Percentiles rank a stretch among this genome's conserved stretches.
These are phyloP conservation scores for Ectemnius continuus DNA, from an alignment of 2,888 invertebrate genomes.

Conservation along the genomic window DNA sequence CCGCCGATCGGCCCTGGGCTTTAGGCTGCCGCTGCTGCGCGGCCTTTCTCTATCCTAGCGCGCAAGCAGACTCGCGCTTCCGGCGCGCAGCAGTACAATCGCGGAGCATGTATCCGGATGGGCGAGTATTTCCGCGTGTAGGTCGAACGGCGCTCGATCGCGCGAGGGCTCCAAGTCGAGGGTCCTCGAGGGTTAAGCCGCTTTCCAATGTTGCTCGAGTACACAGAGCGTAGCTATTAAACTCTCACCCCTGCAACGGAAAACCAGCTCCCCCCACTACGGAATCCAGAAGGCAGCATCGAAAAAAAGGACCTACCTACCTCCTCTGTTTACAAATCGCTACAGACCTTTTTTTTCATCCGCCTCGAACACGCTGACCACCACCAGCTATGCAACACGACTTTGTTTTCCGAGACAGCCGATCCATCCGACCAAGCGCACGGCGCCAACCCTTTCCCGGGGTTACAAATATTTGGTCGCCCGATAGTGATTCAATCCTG, in stretches of 20 bases:
- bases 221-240: slow-evolving; percentile 13
- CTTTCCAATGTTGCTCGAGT: slow-evolving; percentile 59
- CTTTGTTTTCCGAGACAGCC: slow-evolving; percentile 1
- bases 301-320: background rate
- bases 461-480: background rate
- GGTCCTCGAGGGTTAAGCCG: slow-evolving; percentile 61
- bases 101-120: slow-evolving; percentile 7
- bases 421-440: background rate
- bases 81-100: slow-evolving; percentile 18
- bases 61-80: slow-evolving; percentile 12
- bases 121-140: slow-evolving; percentile 14
- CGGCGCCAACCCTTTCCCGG: background rate
- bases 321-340: slow-evolving; percentile 2
- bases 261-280: slow-evolving; percentile 13
- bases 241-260: background rate
- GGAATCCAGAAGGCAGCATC: no score
- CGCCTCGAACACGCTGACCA: background rate
- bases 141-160: slow-evolving; percentile 57
- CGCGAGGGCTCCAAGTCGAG: slow-evolving; percentile 52
- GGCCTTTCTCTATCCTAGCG: slow-evolving; percentile 13
- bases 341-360: background rate
- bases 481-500: background rate
- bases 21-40: slow-evolving; percentile 19
- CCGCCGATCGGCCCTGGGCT: slow-evolving; percentile 34
- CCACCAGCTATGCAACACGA: background rate